Percentiles rank a stretch among this genome's conserved stretches.
phyloP scores from a whole-genome alignment of 2,888 invertebrate species.

The Eupithecia inturbata region DNA sequence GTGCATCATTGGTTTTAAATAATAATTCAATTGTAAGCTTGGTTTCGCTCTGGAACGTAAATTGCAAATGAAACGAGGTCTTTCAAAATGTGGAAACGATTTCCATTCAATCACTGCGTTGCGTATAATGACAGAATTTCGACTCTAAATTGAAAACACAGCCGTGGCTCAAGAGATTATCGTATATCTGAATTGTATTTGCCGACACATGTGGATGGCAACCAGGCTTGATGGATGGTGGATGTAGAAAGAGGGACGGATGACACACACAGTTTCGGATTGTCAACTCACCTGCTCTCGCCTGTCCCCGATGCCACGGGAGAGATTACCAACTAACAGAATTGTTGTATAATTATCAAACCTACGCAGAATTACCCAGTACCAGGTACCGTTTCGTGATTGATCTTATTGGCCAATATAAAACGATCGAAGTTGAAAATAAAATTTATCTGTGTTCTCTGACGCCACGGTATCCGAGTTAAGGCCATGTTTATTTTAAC shows the following conservation, averaged over 20 bases:
- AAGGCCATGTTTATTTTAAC: neutral
- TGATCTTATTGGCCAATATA: constrained; percentile 3
- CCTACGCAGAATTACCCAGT: constrained; percentile 9
- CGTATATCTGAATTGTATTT: constrained; percentile 37
- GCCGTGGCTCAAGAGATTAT: constrained; percentile 42
- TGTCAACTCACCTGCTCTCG: constrained; percentile 37
- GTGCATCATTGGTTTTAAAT: constrained; percentile 24
- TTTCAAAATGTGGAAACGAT: constrained; percentile 14
- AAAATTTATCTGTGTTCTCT: neutral
- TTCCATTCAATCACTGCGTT: constrained; percentile 28
- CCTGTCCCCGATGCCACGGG: constrained; percentile 20
- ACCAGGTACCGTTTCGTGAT: constrained; percentile 4
- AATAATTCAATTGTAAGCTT: constrained; percentile 12
- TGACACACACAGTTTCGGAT: constrained; percentile 40
- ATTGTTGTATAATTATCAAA: constrained; percentile 26
- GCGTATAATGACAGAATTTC: constrained; percentile 28
- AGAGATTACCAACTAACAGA: constrained; percentile 24
- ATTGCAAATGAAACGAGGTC: constrained; percentile 5
- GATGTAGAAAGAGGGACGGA: constrained; percentile 39
- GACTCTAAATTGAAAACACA: constrained; percentile 36
- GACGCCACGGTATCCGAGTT: neutral
- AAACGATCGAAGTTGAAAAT: neutral
- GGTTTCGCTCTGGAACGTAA: constrained; percentile 7
- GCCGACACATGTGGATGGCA: constrained; percentile 26
- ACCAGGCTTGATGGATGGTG: constrained; percentile 38